phyloP scores from a whole-genome alignment of 2,888 invertebrate species.

The Seladonia tumulorum region DNA sequence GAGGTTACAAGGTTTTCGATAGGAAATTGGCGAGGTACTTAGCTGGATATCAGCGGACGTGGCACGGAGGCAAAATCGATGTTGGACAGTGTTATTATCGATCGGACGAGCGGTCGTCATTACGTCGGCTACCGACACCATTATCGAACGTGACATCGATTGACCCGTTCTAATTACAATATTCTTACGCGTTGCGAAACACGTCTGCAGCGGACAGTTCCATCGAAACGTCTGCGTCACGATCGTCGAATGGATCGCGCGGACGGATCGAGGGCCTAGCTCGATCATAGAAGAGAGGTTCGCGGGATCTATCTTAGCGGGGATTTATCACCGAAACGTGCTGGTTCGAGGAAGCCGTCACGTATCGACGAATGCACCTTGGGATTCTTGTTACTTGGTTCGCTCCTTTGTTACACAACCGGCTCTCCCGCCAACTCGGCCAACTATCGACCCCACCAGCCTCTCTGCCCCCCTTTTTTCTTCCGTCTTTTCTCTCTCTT shows the following conservation, averaged over 20 bases:
- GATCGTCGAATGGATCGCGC: not conserved
- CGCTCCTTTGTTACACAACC: constrained; percentile 74
- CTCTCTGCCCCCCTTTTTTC: constrained; percentile 45
- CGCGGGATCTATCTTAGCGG: not conserved
- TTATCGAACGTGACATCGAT: constrained; percentile 46
- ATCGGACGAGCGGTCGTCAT: not conserved
- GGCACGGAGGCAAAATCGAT: not conserved
- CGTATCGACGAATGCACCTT: constrained; percentile 61
- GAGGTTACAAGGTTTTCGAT: not conserved
- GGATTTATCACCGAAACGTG: constrained; percentile 40
- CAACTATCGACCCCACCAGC: constrained; percentile 73
- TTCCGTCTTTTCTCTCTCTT: constrained; percentile 32
- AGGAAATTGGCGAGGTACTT: not conserved
- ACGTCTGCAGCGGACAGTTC: constrained; percentile 15
- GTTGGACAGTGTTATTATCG: not conserved
- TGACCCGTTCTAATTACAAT: constrained; percentile 51
- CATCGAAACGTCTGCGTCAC: not conserved
- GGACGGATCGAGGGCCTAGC: not conserved
- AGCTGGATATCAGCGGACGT: not conserved
- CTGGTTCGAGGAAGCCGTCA: constrained; percentile 43
- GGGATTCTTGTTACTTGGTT: constrained; percentile 65
- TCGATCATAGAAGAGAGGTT: not conserved
- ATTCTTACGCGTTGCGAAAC: constrained; percentile 33
- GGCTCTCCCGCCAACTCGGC: constrained; percentile 69
- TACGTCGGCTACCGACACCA: not conserved